Conservation (phyloP, 2,113 vertebrate species). For the Psophia crepitans region DNA sequence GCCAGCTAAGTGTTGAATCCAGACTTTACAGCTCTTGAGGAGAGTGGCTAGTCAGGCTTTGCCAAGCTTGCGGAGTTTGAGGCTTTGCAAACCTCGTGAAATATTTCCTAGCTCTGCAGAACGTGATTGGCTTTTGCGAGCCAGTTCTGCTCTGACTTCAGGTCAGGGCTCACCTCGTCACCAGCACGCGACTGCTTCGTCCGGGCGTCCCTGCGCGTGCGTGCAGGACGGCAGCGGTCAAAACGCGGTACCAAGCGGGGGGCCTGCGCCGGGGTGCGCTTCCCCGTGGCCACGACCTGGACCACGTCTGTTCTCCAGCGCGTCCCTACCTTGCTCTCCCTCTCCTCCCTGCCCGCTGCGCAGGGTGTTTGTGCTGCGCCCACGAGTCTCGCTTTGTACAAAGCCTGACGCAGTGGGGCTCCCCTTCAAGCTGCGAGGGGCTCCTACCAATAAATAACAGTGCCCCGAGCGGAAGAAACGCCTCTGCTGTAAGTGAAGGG, state of each 20-base stretch:
- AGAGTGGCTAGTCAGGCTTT: background rate
- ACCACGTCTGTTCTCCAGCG: fast-evolving
- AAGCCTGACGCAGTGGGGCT: background rate
- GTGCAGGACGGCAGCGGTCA: fast-evolving
- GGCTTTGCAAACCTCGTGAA: background rate
- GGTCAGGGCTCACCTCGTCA: background rate
- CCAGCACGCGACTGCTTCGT: background rate
- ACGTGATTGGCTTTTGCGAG: background rate
- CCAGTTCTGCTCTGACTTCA: background rate
- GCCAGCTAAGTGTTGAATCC: background rate
- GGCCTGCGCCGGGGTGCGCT: background rate
- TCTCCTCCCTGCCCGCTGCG: background rate
- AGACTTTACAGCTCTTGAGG: background rate
- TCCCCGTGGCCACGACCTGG: background rate
- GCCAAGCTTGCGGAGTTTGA: slow-evolving; percentile 20
- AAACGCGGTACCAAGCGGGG: background rate
- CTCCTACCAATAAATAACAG: background rate
- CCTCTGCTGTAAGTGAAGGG: background rate
- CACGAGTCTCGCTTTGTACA: background rate
- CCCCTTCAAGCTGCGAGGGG: background rate
- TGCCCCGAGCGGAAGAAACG: background rate
- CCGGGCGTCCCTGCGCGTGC: fast-evolving
- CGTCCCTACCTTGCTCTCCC: background rate
- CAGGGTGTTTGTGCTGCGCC: background rate
- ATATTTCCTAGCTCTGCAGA: slow-evolving; percentile 9